Base-by-base conservation (phyloP, 2,797 vertebrate species). In the Peromyscus aztecus region DNA sequence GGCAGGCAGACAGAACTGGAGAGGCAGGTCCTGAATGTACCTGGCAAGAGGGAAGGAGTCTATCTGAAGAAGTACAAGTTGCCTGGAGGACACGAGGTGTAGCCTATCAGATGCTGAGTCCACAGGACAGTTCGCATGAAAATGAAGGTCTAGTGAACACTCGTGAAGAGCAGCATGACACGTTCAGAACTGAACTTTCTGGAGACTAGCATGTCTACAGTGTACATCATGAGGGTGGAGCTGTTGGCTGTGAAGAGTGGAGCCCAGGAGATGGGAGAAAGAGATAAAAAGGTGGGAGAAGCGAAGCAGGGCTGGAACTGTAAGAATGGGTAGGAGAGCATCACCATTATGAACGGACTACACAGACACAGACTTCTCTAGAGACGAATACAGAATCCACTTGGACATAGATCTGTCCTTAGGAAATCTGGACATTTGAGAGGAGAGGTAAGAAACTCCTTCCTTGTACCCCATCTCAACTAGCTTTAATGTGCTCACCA, bases 321-420 rank as follows among this genome's bases (percentile, higher is more conserved):
- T 5, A 31, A 75, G 29, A 69, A 57, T 2, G 5, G 63, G 43
- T 0, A 37, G 11, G 24, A 2, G 0, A 67, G 59, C 34, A 63
- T 7, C 46, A 21, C 31, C 0, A 0, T 27, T 21, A 14, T 24
- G 63, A 63, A 89, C 43, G 52, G 8, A 67, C 82, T 27, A 0
- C 4, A 16, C 9, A 11, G 4, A n/a, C 12, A 2, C 8, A 37
- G 63, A 37, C 55, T 43, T 83, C 76, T 89, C 71, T 73, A n/a
- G 13, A 52, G 86, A 43, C 27, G 11, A 0, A 34, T 14, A 46
- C 49, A 81, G 95, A 97, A 97, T 96, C 96, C 97, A 90, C 94
- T 82, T 76, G 95, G 94, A 97, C 95, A 87, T 83, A 89, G 59
- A 89, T 77, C 94, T 91, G 83, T 55, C 57, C 97, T 94, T 77